Base-by-base conservation (phyloP, 1,140 invertebrate genomes). In the Pogonognathellus flavescens region DNA sequence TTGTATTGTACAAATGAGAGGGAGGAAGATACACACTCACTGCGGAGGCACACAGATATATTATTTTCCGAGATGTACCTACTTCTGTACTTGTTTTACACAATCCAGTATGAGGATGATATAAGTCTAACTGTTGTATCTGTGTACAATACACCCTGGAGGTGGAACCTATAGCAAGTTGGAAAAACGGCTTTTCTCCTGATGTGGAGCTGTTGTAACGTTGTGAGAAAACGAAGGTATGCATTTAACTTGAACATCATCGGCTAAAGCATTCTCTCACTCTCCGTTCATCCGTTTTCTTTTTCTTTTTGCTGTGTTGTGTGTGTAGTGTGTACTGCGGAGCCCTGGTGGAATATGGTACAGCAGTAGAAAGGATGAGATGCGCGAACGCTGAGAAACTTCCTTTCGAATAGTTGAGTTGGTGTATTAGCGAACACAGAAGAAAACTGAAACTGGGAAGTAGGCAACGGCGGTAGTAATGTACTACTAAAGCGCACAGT, bases 301-400 rank as follows among this genome's bases (percentile, higher is more conserved):
- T 66, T 66, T 11, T 20, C 62, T 20, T 66, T 66, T 66, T 66
- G 62, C 62, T 66, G 62, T 66, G 22, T 66, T 25, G 31, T 66
- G 20, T 20, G 25, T 41, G 20, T 16, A 10, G 62, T 66, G 25
- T 4, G 20, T 18, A 60, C 59, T 14, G 14, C 6, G 55, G 7
- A 59, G 55, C 18, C 14, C 14, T 1, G 16, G 13, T 25, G 25
- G 18, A 31, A n/a, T n/a, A n/a, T n/a, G 62, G 22, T n/a, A n/a
- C n/a, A n/a, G n/a, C n/a, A n/a, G 25, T 66, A 41, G 31, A n/a
- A n/a, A 14, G 62, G 62, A 25, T 66, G 62, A 66, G 22, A 66
- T 66, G 62, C 62, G 62, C 62, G 18, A 66, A 66, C 62, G 62
- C 62, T 66, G 62, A 66, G 62, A 66, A 25, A 66, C 62, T 66